Conservation (phyloP, 2,113 vertebrate genomes). For the Lagopus leucura region DNA sequence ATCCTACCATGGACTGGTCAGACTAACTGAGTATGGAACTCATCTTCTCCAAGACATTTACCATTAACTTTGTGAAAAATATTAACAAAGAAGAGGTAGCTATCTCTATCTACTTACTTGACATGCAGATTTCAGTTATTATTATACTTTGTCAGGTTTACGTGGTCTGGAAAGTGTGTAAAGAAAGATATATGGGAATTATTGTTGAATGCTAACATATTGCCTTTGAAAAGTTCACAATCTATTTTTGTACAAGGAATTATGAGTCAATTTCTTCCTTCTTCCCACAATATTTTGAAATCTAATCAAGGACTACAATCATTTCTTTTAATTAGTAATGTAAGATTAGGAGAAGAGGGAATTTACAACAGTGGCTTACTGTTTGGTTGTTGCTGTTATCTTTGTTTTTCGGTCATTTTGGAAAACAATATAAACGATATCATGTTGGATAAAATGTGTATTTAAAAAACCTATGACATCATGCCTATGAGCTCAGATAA, state of each 20-base stretch:
- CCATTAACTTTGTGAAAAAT: neutral
- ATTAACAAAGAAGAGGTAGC: neutral
- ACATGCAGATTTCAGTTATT: neutral
- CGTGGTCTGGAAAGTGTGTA: neutral
- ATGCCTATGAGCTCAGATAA: neutral
- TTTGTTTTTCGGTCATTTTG: neutral
- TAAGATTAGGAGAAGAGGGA: neutral
- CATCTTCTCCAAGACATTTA: constrained; percentile 25
- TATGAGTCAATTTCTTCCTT: neutral
- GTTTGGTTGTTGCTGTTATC: neutral
- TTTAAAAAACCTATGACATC: neutral
- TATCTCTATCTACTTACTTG: neutral
- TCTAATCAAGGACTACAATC: neutral
- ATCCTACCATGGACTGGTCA: constrained; percentile 14
- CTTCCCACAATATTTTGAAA: neutral
- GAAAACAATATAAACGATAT: neutral
- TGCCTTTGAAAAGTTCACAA: neutral
- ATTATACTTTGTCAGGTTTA: rapidly evolving
- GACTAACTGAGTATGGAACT: neutral
- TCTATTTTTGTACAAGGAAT: neutral
- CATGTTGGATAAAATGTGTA: neutral
- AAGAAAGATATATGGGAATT: neutral
- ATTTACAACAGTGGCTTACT: neutral
- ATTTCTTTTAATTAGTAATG: neutral
- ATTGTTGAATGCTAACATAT: neutral